Evolutionary conservation across 2,888 invertebrate genomes (phyloP).

Genomic region (Subacronicta megacephala): DNA sequence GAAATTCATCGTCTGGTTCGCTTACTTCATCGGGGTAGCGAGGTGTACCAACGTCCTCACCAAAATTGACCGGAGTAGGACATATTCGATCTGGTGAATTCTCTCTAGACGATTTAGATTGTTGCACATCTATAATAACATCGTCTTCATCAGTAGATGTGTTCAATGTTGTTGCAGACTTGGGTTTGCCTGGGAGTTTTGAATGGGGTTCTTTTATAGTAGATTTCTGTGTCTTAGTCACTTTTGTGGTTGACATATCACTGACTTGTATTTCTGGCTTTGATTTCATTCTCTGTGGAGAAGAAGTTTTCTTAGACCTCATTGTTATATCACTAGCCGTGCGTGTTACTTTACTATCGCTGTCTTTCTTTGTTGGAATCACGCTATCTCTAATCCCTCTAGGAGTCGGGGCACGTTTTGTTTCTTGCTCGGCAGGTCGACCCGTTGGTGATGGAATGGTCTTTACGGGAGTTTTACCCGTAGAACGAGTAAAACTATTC

Average conservation of each 20-base stretch:
- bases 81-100: constrained; percentile 93
- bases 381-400: constrained; percentile 76
- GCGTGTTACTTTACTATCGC: constrained; percentile 84
- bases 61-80: constrained; percentile 91
- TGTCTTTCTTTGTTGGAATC: constrained; percentile 74
- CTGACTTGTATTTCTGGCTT: constrained; percentile 86
- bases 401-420: constrained; percentile 71
- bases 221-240: constrained; percentile 69
- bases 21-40: constrained; percentile 93
- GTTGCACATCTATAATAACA: constrained; percentile 92
- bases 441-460: constrained; percentile 56
- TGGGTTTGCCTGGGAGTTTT: constrained; percentile 81
- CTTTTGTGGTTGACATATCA: constrained; percentile 72
- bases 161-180: constrained; percentile 86
- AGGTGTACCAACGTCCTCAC: constrained; percentile 90
- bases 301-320: constrained; percentile 80
- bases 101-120: constrained; percentile 93
- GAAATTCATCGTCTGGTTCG: constrained; percentile 92
- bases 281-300: constrained; percentile 83
- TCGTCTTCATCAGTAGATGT: constrained; percentile 89
- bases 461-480: constrained; percentile 67
- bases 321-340: constrained; percentile 90
- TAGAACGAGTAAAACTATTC: constrained; percentile 66
- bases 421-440: constrained; percentile 71
- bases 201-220: constrained; percentile 69